Base-by-base conservation (phyloP, 2,797 vertebrate genomes). In the Vipera ursinii region DNA sequence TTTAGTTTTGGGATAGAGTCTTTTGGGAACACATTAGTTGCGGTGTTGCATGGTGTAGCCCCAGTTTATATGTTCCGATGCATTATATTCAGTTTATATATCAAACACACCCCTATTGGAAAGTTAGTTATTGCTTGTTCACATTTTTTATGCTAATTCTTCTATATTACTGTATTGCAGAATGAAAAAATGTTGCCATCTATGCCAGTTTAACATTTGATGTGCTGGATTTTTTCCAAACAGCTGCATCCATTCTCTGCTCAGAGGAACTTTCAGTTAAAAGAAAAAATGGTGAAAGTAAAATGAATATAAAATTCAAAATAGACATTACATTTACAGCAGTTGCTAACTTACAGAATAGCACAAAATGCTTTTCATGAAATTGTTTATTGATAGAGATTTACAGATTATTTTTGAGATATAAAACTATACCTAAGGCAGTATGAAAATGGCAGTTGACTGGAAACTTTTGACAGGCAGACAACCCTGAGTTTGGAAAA, bases 161-260 rank as follows among this genome's bases (percentile, higher is more conserved):
- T 51, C 63, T 87, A 44, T 87, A 15, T 38, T 93, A 73, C n/a
- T 73, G 14, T n/a, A 38, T 38, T n/a, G 15, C 0, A 86, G 9
- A 86, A 93, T 48, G 93, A 94, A 95, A 91, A 92, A 38, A 17
- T 86, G 90, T 90, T 22, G 38, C 69, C 32, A 56, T 24, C 57
- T 60, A 14, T 88, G 38, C 56, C 12, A n/a, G n/a, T 53, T 92
- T 38, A 59, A 63, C n/a, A 86, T 89, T 53, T 82, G 88, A 91
- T 91, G 32, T 91, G 14, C 26, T 87, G 32, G n/a, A 44, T 88
- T 8, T 73, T 91, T 91, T 48, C 60, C 91, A 88, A 88, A 91
- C 24, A 59, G 87, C 73, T 60, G 55, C 38, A 69, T 38, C 20
- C 26, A 26, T 60, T 60, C 63, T 56, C 13, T 60, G 44, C 61